A percentile compares a stretch with the other conserved stretches of the same genome.
phyloP scores from a whole-genome alignment of 1,140 invertebrate genomes.

The Eciton burchellii region DNA sequence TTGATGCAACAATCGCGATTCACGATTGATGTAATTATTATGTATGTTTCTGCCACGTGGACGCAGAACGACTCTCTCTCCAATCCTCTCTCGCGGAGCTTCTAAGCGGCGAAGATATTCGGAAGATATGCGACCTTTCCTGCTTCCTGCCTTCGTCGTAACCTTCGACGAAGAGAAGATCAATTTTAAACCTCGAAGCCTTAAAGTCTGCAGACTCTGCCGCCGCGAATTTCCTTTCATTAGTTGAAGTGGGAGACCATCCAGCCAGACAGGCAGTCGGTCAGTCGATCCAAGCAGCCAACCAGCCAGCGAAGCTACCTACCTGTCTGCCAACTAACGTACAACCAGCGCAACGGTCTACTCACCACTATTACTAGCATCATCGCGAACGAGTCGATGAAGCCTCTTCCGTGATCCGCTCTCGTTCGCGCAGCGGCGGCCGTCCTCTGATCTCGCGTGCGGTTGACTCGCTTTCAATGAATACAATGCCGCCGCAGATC shows the following conservation, averaged over 20 bases:
- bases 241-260: conserved; percentile 84
- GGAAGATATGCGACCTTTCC: background rate
- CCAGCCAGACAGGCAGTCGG: conserved; percentile 78
- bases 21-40: too few species aligned
- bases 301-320: conserved; percentile 76
- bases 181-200: too few species aligned
- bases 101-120: conserved; percentile 17
- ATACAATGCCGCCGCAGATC: conserved; percentile 84
- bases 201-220: conserved; percentile 79
- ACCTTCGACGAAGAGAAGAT: conserved; percentile 76
- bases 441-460: conserved; percentile 83
- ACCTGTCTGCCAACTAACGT: conserved; percentile 80
- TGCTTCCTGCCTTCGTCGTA: conserved; percentile 63
- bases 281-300: conserved; percentile 75
- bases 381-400: conserved; percentile 66
- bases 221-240: conserved; percentile 84
- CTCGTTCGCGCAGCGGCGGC: conserved; percentile 75
- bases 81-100: conserved; percentile 10
- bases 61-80: too few species aligned
- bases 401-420: conserved; percentile 77
- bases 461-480: conserved; percentile 86
- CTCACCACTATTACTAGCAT: conserved; percentile 53
- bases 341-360: conserved; percentile 76
- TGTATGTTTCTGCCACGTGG: too few species aligned
- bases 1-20: background rate